Evolutionary conservation across 2,113 vertebrate species (phyloP).

Genomic region (Brevimyrus niger): DNA sequence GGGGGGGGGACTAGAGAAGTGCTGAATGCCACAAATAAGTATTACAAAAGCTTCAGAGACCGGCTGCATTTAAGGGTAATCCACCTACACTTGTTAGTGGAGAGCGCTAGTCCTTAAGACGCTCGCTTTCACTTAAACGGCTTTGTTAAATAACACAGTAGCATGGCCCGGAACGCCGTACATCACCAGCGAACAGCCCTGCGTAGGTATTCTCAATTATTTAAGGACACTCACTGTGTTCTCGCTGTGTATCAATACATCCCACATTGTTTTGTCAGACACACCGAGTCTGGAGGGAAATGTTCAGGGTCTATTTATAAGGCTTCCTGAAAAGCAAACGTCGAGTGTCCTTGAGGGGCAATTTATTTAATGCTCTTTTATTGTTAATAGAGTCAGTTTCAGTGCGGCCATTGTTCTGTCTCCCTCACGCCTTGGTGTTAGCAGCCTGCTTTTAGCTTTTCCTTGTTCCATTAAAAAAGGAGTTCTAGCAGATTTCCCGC

Average conservation of each 20-base stretch:
- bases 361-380: conserved; percentile 57
- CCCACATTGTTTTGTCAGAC: not conserved
- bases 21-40: not conserved
- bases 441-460: conserved; percentile 29
- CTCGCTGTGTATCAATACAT: not conserved
- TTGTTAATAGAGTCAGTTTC: conserved; percentile 69
- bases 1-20: not conserved
- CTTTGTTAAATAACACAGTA: not conserved
- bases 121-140: not conserved
- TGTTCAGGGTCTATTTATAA: conserved; percentile 3
- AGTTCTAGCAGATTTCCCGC: conserved; percentile 73
- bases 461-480: conserved; percentile 75
- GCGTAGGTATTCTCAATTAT: not conserved
- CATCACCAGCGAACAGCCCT: not conserved
- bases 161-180: not conserved
- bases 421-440: conserved; percentile 61
- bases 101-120: not conserved
- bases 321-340: conserved; percentile 33
- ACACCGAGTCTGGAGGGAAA: not conserved
- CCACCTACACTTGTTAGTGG: not conserved
- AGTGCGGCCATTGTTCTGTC: conserved; percentile 69
- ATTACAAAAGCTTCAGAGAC: not conserved
- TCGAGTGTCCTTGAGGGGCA: conserved; percentile 54
- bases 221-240: not conserved
- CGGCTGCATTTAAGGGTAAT: not conserved